Evolutionary conservation across 1,140 invertebrate genomes (phyloP), one percentile per base, ranked within the genome.

Genomic region (Drosophila pseudoananassae): DNA sequence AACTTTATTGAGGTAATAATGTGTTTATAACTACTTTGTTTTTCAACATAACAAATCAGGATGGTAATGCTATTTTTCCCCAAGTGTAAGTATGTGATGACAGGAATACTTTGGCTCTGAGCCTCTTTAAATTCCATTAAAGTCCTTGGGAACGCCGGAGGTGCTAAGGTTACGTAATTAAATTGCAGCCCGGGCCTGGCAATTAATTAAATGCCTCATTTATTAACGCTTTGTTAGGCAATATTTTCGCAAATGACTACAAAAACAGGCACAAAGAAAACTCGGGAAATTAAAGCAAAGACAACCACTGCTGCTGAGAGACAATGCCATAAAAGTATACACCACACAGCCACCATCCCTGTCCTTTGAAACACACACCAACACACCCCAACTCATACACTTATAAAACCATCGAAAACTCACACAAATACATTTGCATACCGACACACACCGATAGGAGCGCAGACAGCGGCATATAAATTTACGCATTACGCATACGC

Each of bases 181-280:
- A 88, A 83, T 88, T 88, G 66, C 78, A 76, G 66, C 66, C 75
- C 47, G 51, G 73, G 59, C 68, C 53, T 55, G 58, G 74, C 78
- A 88, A 88, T 88, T 88, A 88, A 88, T 88, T 88, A 88, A 88
- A 88, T 83, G 83, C 87, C 83, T 83, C 78, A 88, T 88, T 88
- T 88, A 88, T 79, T 88, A 88, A 88, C 83, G 83, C 83, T 83
- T 88, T 88, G 83, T 88, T 88, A 78, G 68, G 71, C 83, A 88
- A 79, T 88, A 79, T 88, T 87, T 87, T 83, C 74, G 87, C 78
- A 87, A 87, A 87, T 74, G 82, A 78, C 82, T 85, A 87, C 71
- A 81, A 87, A 78, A 81, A 61, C 73, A 73, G 66, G 45, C 56
- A 46, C 17, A 36, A 66, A 53, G 20, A 50, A 72, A 43, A 40